These are phyloP conservation scores for Myotis planiceps DNA, from an alignment of 2,797 vertebrate species.

Conservation along the genomic window DNA sequence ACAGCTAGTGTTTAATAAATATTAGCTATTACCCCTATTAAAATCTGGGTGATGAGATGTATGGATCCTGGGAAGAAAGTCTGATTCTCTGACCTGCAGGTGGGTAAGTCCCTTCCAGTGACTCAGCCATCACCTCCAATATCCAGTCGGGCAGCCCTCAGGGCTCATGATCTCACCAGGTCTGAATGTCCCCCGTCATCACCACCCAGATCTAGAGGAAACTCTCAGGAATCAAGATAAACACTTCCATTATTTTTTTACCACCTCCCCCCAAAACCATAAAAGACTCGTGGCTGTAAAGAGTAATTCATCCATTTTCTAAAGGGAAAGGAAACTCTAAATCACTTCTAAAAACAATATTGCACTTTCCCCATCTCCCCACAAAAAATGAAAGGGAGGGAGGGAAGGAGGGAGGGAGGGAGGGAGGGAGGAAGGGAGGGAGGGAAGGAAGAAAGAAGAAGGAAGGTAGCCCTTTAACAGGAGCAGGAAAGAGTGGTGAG, in stretches of 20 bases:
- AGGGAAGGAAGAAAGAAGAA: accelerated
- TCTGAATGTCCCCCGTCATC: not conserved
- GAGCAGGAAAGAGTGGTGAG: not conserved
- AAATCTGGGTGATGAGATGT: not conserved
- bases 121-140: not conserved
- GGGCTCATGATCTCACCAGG: not conserved
- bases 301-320: not conserved
- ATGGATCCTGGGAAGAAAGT: not conserved
- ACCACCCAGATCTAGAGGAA: not conserved
- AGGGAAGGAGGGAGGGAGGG: accelerated
- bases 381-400: too few species aligned
- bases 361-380: not conserved
- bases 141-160: too few species aligned
- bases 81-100: not conserved
- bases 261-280: not conserved
- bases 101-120: not conserved
- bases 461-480: not conserved
- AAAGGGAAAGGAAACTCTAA: not conserved
- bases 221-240: not conserved
- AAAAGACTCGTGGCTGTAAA: not conserved
- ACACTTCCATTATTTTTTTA: not conserved
- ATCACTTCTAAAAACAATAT: not conserved
- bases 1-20: not conserved
- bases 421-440: accelerated
- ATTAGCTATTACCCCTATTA: not conserved